Evolutionary conservation across 2,888 invertebrate species (phyloP), one percentile per base, ranked within the genome.

Genomic region (Ectemnius lituratus): DNA sequence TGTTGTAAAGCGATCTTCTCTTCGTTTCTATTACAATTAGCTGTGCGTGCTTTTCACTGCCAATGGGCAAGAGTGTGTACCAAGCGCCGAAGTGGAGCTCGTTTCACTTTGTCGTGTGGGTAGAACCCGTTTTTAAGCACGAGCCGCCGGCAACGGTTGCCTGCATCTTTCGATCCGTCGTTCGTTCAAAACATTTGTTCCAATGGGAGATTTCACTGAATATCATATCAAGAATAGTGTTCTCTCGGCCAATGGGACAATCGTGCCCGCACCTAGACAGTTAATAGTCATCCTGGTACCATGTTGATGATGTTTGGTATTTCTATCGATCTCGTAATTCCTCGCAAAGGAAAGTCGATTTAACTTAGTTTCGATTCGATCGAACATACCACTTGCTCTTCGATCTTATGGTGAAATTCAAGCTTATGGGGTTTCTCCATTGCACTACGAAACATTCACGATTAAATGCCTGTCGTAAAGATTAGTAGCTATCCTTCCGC

Each of bases 41-140:
- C 63, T 13, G 63, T 28, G 59, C 61, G 16, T 61, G 18, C 18
- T 58, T 67, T 73, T 28, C 59, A 63, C 59, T 28, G 62, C 63
- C 5, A 66, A 70, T 70, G 70, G 23, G 52, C 37, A 37, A 8
- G 37, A 37, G 37, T 37, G 37, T 37, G 37, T 37, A 37, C 37
- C 37, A 11, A 28, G 6, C n/a, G 6, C n/a, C 23, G 60, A 47
- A 69, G 61, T 49, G 64, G 66, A 64, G 14, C 28, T n/a, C 45
- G 56, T 56, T 67, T 72, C 75, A 60, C 70, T 78, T 73, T 73
- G 61, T 68, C 75, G 75, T 75, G 77, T 77, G 75, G 77, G 77
- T 75, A 78, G 78, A 78, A 78, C 78, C 73, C 60, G 76, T 78
- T 78, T 76, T 70, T 70, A 23, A 67, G 65, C 73, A 73, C 64